A percentile compares a stretch with the other conserved stretches of the same genome.
These are phyloP conservation scores for Metopolophium dirhodum DNA, from an alignment of 1,140 invertebrate genomes.

Conservation along the genomic window DNA sequence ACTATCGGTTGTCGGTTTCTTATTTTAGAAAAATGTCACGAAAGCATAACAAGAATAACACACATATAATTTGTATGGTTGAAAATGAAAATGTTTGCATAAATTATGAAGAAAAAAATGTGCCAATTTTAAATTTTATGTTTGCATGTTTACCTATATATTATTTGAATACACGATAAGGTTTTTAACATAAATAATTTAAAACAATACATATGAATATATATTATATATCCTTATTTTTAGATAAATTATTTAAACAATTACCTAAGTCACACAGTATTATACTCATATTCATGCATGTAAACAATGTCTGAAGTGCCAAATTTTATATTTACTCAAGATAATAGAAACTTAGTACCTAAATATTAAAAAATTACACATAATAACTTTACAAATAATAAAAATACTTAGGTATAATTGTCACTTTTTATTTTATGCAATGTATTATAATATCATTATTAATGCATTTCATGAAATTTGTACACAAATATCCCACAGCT, in stretches of 20 bases:
- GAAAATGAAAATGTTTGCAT: neutral
- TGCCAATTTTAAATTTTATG: neutral
- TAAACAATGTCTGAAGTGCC: neutral
- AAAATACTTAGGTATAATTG: neutral
- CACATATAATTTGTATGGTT: neutral
- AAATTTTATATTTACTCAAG: neutral
- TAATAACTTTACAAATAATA: neutral
- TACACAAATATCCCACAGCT: neutral
- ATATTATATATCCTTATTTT: neutral
- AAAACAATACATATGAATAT: neutral
- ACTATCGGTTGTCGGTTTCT: neutral
- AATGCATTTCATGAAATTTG: too few species aligned
- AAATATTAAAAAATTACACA: neutral
- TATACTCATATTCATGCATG: neutral
- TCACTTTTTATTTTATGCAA: neutral
- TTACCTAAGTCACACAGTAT: neutral
- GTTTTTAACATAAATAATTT: neutral
- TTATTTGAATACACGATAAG: neutral
- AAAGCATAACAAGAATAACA: neutral
- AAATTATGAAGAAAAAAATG: slow-evolving; percentile 5
- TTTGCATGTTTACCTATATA: neutral
- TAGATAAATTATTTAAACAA: slow-evolving; percentile 32
- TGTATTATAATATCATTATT: neutral
- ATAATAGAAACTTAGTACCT: neutral
- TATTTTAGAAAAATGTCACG: neutral